Evolutionary conservation across 2,888 invertebrate genomes (phyloP).

Genomic region (Drosophila hawaiiensis): DNA sequence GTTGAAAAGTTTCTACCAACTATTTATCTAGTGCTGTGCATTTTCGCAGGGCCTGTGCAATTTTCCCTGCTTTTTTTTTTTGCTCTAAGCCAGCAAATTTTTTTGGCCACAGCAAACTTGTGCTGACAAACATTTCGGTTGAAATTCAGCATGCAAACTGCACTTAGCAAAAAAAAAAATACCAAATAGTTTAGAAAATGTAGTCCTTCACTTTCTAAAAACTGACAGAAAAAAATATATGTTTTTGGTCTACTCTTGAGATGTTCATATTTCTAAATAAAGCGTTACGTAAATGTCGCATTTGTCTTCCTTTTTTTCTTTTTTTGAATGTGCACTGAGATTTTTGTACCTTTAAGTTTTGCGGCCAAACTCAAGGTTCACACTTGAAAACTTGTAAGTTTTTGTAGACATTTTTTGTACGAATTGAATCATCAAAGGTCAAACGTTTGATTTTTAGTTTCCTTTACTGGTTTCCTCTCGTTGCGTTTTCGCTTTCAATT

Average conservation of each 20-base stretch:
- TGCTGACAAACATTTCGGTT: conserved; percentile 72
- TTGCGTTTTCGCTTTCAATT: conserved; percentile 78
- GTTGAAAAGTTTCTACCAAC: conserved; percentile 67
- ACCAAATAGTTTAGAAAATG: neutral
- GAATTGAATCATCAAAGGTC: conserved; percentile 76
- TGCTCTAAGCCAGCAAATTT: neutral
- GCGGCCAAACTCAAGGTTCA: conserved; percentile 36
- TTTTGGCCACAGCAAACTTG: conserved; percentile 51
- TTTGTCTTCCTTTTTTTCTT: neutral
- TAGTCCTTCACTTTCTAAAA: neutral
- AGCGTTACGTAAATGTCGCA: neutral
- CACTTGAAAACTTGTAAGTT: conserved; percentile 26
- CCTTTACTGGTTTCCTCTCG: conserved; percentile 35
- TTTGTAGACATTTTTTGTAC: conserved; percentile 34
- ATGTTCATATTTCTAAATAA: neutral
- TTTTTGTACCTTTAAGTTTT: conserved; percentile 55
- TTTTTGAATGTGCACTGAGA: conserved; percentile 13
- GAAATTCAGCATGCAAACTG: conserved; percentile 27
- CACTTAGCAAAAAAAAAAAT: neutral
- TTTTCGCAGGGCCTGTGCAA: conserved; percentile 42
- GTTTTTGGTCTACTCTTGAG: neutral
- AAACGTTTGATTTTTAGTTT: conserved; percentile 66
- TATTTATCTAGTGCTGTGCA: conserved; percentile 72
- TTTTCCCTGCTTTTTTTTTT: conserved; percentile 32
- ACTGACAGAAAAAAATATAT: neutral